Conservation (phyloP, 1,140 invertebrate species). For the Ceratina calcarata region DNA sequence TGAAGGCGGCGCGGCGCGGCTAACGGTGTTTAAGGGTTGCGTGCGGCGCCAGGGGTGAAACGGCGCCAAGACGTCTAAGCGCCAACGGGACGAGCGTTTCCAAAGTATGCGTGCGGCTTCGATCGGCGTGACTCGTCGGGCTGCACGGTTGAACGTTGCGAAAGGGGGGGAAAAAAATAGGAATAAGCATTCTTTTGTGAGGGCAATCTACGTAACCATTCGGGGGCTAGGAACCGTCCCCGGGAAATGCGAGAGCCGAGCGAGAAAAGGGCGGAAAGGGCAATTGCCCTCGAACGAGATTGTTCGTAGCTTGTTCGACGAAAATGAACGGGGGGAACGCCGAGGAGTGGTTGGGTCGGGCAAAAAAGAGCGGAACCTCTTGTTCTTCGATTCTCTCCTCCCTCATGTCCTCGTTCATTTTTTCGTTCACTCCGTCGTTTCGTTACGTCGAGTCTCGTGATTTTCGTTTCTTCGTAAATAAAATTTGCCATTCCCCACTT, state of each 20-base stretch:
- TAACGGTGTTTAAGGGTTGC: slow-evolving; percentile 67
- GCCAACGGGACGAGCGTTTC: slow-evolving; percentile 47
- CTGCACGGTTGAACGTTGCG: background rate
- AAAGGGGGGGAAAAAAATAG: background rate
- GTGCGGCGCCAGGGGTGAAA: slow-evolving; percentile 68
- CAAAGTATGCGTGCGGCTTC: slow-evolving; percentile 39
- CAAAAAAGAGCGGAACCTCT: slow-evolving; percentile 3
- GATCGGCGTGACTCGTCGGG: background rate
- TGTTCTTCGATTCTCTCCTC: slow-evolving; percentile 13
- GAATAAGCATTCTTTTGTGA: slow-evolving; percentile 13
- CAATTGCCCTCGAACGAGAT: slow-evolving; percentile 44
- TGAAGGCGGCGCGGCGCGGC: slow-evolving; percentile 23
- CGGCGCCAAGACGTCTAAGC: slow-evolving; percentile 70
- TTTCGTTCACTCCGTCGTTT: background rate
- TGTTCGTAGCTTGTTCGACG: slow-evolving; percentile 39
- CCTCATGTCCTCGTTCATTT: no score
- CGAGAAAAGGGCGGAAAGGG: slow-evolving; percentile 19
- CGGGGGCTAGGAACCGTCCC: background rate
- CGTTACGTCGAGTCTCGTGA: background rate
- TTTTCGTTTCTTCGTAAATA: background rate
- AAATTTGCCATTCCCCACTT: no score
- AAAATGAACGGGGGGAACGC: slow-evolving; percentile 27
- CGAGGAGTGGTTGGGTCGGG: background rate
- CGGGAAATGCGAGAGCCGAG: slow-evolving; percentile 25
- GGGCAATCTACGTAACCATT: slow-evolving; percentile 33